Evolutionary conservation across 2,888 invertebrate species (phyloP), one percentile per base, ranked within the genome.

Genomic region (Drosophila atripex): DNA sequence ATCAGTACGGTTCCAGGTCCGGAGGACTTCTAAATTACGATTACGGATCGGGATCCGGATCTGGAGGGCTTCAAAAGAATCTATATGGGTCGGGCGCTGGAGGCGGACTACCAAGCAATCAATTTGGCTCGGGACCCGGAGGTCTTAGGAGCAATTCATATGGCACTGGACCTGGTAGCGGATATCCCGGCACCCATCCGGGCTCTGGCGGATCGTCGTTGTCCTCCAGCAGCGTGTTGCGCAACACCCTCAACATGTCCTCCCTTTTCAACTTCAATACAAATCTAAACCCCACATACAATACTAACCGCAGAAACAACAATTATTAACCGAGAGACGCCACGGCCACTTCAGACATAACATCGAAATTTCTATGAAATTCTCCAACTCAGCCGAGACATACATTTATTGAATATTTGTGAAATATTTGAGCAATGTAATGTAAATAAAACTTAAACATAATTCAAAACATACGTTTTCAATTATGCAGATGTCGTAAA

Each of bases 261-360:
- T 52, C 58, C 18, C 35, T 69, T n/a, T 57, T 46, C 25, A 68
- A 68, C 50, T 68, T 57, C 21, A 69, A 68, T 12, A 46, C 69
- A 28, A 41, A 68, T 12, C 28, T 61, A 23, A 61, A 61, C 23
- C 60, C 47, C 11, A 2, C 47, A 5, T 61, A 61, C 16, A 66
- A 65, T 28, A 21, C 16, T 7, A 61, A 9, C 30, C 46, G 60
- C 38, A 60, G 60, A 61, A 60, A 14, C 4, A 12, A 30, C 4
- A 25, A 23, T 30, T 30, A 60, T 18, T 61, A 61, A 39, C 28
- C 21, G 18, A 21, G 11, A 5, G 11, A 12, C 5, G 43, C 1
- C 21, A 43, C 18, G 18, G 16, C 18, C 39, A 6, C n/a, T 7
- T 35, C 35, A 55, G 14, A 35, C 2, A 11, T 39, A 47, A 30